These are phyloP conservation scores for Phoenicopterus ruber DNA, from an alignment of 2,113 vertebrate genomes.

Conservation along the genomic window DNA sequence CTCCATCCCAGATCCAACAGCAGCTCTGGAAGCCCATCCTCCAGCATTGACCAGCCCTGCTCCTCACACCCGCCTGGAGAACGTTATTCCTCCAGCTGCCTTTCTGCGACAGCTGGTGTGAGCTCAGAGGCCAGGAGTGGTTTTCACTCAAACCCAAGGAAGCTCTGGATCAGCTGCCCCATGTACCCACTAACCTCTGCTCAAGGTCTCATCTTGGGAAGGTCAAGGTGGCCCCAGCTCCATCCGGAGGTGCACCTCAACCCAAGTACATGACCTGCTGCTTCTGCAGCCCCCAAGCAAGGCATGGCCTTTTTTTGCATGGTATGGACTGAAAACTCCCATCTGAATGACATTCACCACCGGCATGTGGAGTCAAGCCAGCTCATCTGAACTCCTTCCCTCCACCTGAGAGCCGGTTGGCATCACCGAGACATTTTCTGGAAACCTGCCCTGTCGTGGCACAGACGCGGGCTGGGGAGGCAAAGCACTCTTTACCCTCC, in stretches of 20 bases:
- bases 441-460: background rate
- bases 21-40: background rate
- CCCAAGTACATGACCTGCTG: background rate
- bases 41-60: background rate
- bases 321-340: background rate
- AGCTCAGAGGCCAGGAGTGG: background rate
- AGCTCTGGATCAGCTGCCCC: background rate
- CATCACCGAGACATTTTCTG: background rate
- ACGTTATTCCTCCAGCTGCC: background rate
- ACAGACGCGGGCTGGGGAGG: accelerated
- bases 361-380: accelerated
- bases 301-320: background rate
- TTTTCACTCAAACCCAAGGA: background rate
- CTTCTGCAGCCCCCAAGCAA: background rate
- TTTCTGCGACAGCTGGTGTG: background rate
- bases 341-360: background rate
- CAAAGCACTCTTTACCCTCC: too few relatives aligned
- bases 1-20: background rate
- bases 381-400: background rate
- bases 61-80: background rate
- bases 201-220: background rate
- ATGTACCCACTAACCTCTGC: background rate
- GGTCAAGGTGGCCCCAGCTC: background rate
- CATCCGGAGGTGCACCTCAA: background rate
- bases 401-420: accelerated